Percentiles rank a stretch among this genome's conserved stretches.
Evolutionary conservation across 2,113 vertebrate genomes (phyloP).

Genomic region (Pionites leucogaster): DNA sequence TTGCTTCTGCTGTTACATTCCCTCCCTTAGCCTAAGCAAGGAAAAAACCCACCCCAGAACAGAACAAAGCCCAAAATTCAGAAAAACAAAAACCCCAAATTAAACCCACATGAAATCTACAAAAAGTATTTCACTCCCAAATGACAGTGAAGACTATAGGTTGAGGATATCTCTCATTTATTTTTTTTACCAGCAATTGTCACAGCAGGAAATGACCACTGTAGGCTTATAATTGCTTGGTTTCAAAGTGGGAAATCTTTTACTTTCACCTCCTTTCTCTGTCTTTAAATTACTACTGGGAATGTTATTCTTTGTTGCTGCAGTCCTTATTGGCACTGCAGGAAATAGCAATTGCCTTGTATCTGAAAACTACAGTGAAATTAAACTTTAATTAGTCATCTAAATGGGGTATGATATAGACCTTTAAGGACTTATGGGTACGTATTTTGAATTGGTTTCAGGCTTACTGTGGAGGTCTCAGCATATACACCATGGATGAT

Average conservation of each 20-base stretch:
- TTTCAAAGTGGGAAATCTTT: constrained; percentile 8
- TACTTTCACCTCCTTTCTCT: constrained; percentile 25
- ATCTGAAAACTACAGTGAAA: constrained; percentile 53
- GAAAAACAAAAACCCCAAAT: background rate
- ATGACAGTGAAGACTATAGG: background rate
- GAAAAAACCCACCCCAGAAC: background rate
- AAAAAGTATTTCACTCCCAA: background rate
- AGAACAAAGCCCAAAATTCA: background rate
- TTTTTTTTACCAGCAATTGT: constrained; percentile 18
- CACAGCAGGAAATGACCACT: constrained; percentile 15
- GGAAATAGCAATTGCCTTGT: constrained; percentile 47
- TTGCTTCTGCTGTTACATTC: background rate
- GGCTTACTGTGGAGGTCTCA: background rate
- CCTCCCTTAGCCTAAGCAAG: background rate
- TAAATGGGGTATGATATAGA: constrained; percentile 28
- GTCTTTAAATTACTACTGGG: constrained; percentile 35
- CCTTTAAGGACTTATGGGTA: constrained; percentile 43
- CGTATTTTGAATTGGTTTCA: background rate
- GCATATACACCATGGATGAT: background rate
- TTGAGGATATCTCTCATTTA: background rate
- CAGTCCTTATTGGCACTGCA: constrained; percentile 46
- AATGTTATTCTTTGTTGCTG: constrained; percentile 40
- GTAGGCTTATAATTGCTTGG: constrained; percentile 7
- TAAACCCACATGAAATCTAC: background rate
- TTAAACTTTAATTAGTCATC: constrained; percentile 66